phyloP scores from a whole-genome alignment of 2,113 vertebrate species.

The Dendrocopos noguchii region DNA sequence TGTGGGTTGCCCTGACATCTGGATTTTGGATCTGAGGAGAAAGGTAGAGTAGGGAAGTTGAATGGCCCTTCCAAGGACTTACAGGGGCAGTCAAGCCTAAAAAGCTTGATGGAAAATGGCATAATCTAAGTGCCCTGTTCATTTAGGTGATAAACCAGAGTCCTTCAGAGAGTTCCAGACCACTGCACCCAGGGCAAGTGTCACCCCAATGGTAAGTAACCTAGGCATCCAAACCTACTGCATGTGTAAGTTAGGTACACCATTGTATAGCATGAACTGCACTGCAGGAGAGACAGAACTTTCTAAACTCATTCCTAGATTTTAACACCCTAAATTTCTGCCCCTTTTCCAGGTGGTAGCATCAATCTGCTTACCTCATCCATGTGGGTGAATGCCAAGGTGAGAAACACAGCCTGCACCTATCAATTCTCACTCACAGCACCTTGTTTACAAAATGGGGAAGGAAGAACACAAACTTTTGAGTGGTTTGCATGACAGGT shows the following conservation, averaged over 20 bases:
- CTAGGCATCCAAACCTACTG: background rate
- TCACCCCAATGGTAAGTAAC: background rate
- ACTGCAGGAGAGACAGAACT: background rate
- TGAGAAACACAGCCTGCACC: background rate
- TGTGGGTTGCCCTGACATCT: background rate
- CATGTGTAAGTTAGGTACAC: rapidly evolving
- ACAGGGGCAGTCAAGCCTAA: background rate
- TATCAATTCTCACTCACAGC: background rate
- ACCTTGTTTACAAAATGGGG: background rate
- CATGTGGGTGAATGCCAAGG: background rate
- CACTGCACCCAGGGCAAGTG: background rate
- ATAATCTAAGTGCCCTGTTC: background rate
- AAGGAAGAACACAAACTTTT: background rate
- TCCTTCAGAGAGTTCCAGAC: background rate
- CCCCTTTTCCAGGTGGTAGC: background rate
- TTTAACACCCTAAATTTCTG: background rate
- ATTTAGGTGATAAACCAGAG: background rate
- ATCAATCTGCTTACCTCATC: background rate
- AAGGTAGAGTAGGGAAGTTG: background rate
- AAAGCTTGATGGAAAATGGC: background rate
- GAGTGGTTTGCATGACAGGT: background rate
- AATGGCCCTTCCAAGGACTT: background rate
- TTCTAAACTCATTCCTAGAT: background rate
- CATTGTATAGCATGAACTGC: background rate
- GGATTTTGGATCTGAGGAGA: background rate